phyloP scores from a whole-genome alignment of 2,113 vertebrate genomes.

The Gavia stellata region DNA sequence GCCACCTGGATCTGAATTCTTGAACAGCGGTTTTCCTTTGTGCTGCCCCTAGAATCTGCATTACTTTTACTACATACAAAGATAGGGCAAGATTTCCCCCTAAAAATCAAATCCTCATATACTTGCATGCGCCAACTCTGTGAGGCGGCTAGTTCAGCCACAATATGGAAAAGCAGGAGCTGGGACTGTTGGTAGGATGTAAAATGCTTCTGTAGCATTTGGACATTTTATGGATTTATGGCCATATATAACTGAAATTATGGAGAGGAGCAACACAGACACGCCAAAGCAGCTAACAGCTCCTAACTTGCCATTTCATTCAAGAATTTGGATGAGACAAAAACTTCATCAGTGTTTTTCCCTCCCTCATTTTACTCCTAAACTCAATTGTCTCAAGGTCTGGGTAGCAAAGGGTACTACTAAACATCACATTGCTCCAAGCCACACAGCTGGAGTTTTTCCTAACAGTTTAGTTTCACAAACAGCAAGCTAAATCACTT shows the following conservation, averaged over 20 bases:
- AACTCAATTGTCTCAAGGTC: background rate
- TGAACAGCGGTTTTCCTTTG: background rate
- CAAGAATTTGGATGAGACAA: background rate
- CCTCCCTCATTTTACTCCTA: background rate
- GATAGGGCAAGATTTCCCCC: background rate
- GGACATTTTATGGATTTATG: background rate
- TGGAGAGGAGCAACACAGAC: background rate
- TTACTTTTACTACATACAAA: background rate
- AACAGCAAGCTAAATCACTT: conserved; percentile 4
- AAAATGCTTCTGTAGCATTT: background rate
- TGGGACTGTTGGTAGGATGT: background rate
- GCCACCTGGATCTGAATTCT: background rate
- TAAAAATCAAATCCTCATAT: background rate
- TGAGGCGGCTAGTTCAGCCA: background rate
- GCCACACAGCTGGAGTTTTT: background rate
- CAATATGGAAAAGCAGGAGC: background rate
- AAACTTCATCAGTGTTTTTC: background rate
- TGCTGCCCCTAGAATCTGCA: background rate
- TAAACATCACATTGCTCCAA: background rate
- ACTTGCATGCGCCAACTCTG: background rate
- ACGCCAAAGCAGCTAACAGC: background rate
- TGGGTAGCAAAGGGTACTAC: background rate
- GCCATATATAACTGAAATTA: background rate
- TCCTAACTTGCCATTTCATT: background rate
- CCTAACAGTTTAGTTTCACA: background rate